Conservation (phyloP, 2,113 vertebrate species). For the Piprites chloris region DNA sequence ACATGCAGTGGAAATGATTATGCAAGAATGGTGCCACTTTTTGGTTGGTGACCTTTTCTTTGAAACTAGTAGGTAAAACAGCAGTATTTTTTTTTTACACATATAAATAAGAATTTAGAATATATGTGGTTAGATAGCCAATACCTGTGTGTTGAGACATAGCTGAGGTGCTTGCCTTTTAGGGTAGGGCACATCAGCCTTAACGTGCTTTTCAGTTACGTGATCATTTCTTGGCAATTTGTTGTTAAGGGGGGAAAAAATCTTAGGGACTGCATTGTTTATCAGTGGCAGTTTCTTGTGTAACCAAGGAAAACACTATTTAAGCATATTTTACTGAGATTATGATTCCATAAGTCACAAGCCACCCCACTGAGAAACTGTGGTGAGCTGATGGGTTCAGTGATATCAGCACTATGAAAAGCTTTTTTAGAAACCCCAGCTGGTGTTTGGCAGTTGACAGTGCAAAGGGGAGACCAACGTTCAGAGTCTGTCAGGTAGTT, state of each 20-base stretch:
- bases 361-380: background rate
- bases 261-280: background rate
- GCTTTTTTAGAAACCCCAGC: background rate
- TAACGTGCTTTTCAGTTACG: background rate
- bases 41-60: background rate
- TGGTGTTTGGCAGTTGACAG: background rate
- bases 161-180: background rate
- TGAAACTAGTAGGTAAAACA: background rate
- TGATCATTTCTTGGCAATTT: background rate
- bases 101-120: background rate
- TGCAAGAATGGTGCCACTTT: background rate
- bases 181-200: background rate
- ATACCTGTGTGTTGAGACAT: rapidly evolving
- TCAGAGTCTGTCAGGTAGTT: background rate
- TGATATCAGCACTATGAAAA: background rate
- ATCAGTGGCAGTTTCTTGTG: background rate
- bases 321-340: background rate
- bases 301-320: background rate
- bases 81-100: background rate
- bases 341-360: background rate
- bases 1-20: background rate
- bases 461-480: background rate
- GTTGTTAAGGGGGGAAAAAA: background rate
- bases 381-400: background rate
- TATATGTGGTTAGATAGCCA: background rate